Conservation (phyloP, 92 coral and sea anemone species). For the Siderastrea siderea region DNA sequence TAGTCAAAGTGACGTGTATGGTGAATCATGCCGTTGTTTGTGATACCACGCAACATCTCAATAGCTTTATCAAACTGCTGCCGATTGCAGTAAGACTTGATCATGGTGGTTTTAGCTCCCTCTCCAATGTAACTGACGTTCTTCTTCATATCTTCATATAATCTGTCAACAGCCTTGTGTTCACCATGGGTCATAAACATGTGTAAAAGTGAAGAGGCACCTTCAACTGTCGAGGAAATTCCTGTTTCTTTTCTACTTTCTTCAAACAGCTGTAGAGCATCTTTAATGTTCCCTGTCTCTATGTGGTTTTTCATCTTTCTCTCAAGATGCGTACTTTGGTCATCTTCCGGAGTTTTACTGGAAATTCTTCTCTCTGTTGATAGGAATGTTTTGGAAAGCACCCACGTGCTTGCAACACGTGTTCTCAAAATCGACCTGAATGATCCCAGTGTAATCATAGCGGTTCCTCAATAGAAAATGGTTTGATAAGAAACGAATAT, state of each 20-base stretch:
- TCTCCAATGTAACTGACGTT: constrained; percentile 73
- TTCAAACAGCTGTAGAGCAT: constrained; percentile 48
- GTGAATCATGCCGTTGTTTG: constrained; percentile 48
- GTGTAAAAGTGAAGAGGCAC: constrained; percentile 68
- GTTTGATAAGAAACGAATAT: neutral
- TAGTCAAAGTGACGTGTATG: constrained; percentile 87
- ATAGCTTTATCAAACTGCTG: constrained; percentile 74
- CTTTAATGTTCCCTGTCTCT: constrained; percentile 27
- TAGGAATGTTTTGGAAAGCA: neutral
- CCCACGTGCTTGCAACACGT: constrained; percentile 6
- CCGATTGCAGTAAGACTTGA: constrained; percentile 87
- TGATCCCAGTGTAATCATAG: neutral
- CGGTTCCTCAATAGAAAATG: neutral
- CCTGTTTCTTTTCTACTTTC: constrained; percentile 14
- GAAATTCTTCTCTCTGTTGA: constrained; percentile 1
- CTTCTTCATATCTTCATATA: constrained; percentile 64
- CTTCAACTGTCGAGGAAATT: constrained; percentile 26
- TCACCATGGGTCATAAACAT: constrained; percentile 55
- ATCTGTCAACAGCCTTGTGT: constrained; percentile 76
- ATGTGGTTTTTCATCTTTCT: constrained; percentile 38
- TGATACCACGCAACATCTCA: constrained; percentile 59
- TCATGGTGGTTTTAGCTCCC: constrained; percentile 84
- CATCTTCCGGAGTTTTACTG: neutral
- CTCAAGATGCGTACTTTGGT: constrained; percentile 5
- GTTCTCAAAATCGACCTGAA: neutral